Base-by-base conservation (phyloP, 2,888 invertebrate species). In the Latrodectus hesperus region DNA sequence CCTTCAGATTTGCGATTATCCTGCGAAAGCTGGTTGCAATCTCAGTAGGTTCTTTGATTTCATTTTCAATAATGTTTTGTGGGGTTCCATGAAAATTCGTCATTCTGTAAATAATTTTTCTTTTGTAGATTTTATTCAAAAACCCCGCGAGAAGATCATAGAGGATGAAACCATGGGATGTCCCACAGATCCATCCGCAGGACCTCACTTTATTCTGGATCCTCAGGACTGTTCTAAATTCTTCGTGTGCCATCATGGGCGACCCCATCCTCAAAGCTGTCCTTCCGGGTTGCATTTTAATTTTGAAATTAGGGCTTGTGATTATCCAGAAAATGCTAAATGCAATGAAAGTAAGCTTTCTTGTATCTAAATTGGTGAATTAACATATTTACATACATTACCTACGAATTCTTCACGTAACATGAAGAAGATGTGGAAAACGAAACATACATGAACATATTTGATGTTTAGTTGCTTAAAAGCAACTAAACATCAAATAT, bases 201-300 rank as follows among this genome's bases (percentile, higher is more conserved):
- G 26, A 11, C 38, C 38, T 38, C 26, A 9, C 14, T 73, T 73
- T 0, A 64, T 79, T n/a, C 79, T 83, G 1, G 65, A 88, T 67
- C 65, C 64, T 0, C 14, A 49, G 0, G 75, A 88, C 14, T 88
- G 88, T 51, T 38, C 52, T 3, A 64, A 75, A 16, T 88, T 53
- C 52, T 83, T 55, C n/a, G 75, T 79, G 11, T 88, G 88, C 71
- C 51, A 78, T 10, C 22, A 53, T 8, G 88, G 88, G 8, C 1
- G n/a, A 12, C 14, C 67, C 14, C 51, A 68, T 38, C n/a, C 14
- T 6, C 51, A 55, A 14, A 17, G 12, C 14, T 88, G 88, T n/a
- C 79, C 68, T 26, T 10, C 65, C 0, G 83, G 83, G 2, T 65
- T 84, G 2, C 83, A 88, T 55, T 88, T 88, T 26, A 88, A 78